Evolutionary conservation across 2,888 invertebrate genomes (phyloP).

Genomic region (Tetragonula carbonaria): DNA sequence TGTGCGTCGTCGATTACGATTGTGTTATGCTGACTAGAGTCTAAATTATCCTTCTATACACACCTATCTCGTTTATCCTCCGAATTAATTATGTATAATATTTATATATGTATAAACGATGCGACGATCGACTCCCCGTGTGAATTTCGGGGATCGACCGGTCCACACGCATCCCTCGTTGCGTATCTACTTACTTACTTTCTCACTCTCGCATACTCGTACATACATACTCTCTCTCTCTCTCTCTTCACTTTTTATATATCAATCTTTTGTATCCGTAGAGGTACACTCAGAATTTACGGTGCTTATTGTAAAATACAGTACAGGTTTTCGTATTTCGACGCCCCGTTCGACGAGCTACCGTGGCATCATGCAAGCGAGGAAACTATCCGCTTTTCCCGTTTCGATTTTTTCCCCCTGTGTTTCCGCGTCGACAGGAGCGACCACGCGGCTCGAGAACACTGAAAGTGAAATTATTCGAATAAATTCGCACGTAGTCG

Average conservation of each 20-base stretch:
- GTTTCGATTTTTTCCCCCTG: background rate
- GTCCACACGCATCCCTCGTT: slow-evolving; percentile 19
- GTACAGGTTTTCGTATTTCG: slow-evolving; percentile 45
- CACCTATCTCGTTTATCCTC: slow-evolving; percentile 66
- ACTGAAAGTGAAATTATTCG: background rate
- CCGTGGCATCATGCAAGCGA: slow-evolving; percentile 35
- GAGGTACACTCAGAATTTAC: slow-evolving; percentile 67
- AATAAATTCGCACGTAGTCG: background rate
- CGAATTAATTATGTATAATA: slow-evolving; percentile 64
- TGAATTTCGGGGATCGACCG: background rate
- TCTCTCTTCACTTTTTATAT: background rate
- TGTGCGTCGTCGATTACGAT: slow-evolving; percentile 73
- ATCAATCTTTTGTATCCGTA: slow-evolving; percentile 36
- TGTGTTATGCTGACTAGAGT: slow-evolving; percentile 79
- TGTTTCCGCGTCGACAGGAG: background rate
- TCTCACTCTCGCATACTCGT: slow-evolving; percentile 11
- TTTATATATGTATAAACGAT: slow-evolving; percentile 55
- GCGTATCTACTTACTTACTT: slow-evolving; percentile 10
- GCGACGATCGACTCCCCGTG: background rate
- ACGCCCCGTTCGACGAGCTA: slow-evolving; percentile 40
- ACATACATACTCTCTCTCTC: background rate
- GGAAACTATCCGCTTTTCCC: background rate
- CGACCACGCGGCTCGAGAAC: slow-evolving; percentile 1
- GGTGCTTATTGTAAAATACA: slow-evolving; percentile 68
- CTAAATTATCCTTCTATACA: slow-evolving; percentile 76